Percentiles rank a stretch among this genome's conserved stretches.
phyloP scores from a whole-genome alignment of 1,140 invertebrate species.

The Cepaea nemoralis region DNA sequence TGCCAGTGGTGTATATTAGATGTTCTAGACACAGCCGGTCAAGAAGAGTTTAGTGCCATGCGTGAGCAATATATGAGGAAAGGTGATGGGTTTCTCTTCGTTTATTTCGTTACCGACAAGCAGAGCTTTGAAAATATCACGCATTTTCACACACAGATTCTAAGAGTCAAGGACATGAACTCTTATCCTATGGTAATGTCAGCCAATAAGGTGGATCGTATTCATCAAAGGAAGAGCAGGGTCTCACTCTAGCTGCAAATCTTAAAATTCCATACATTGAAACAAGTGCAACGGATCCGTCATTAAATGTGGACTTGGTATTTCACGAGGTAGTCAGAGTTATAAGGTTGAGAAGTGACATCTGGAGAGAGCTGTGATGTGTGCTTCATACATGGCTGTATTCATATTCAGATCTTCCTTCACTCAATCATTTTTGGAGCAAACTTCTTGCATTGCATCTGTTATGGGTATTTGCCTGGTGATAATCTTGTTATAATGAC shows the following conservation, averaged over 20 bases:
- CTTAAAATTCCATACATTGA: slow-evolving; percentile 90
- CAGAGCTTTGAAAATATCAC: slow-evolving; percentile 94
- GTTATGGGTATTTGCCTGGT: no score
- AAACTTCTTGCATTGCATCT: no score
- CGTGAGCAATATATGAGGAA: slow-evolving; percentile 92
- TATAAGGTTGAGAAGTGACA: no score
- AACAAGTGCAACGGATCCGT: slow-evolving; percentile 94
- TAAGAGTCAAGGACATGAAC: slow-evolving; percentile 79
- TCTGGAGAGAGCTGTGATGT: no score
- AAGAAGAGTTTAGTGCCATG: slow-evolving; percentile 97
- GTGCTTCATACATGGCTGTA: no score
- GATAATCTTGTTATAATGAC: no score
- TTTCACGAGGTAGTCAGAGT: slow-evolving; percentile 87
- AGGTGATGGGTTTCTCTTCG: slow-evolving; percentile 75
- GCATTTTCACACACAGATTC: slow-evolving; percentile 94
- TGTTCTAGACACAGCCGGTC: slow-evolving; percentile 75
- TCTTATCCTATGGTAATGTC: slow-evolving; percentile 90
- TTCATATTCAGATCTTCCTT: no score
- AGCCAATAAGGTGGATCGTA: slow-evolving; percentile 92
- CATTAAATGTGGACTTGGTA: slow-evolving; percentile 90
- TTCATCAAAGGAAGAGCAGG: slow-evolving; percentile 87
- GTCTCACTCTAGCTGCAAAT: slow-evolving; percentile 83
- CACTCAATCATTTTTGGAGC: no score
- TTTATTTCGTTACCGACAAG: slow-evolving; percentile 93
- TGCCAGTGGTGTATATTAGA: slow-evolving; percentile 91